Evolutionary conservation across 1,140 invertebrate species (phyloP).

Genomic region (Lutraria rhynchaena): DNA sequence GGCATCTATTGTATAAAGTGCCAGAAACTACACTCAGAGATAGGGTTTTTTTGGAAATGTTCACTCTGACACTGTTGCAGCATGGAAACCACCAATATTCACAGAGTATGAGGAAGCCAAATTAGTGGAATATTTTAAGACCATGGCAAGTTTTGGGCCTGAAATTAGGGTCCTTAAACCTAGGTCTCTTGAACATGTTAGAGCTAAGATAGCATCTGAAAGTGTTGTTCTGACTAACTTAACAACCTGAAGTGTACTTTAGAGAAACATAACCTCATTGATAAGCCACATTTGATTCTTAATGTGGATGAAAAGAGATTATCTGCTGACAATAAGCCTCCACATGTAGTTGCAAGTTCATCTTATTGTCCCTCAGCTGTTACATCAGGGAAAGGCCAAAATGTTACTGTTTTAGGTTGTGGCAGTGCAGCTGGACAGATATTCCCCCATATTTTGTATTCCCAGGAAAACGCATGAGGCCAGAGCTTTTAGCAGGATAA

Average conservation of each 20-base stretch:
- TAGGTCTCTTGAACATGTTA: too few species aligned
- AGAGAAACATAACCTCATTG: too few species aligned
- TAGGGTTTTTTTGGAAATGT: background rate
- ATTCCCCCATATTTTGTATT: slow-evolving; percentile 81
- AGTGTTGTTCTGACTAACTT: slow-evolving; percentile 68
- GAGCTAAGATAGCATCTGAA: too few species aligned
- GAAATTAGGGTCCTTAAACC: slow-evolving; percentile 24
- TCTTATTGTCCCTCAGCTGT: too few species aligned
- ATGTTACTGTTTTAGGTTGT: too few species aligned
- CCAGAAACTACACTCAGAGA: background rate
- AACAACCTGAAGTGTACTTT: slow-evolving; percentile 42
- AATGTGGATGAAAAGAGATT: slow-evolving; percentile 57
- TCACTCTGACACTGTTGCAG: background rate
- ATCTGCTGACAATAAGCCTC: slow-evolving; percentile 40
- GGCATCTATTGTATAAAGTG: background rate
- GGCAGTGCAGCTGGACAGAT: slow-evolving; percentile 5
- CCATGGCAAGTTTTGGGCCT: slow-evolving; percentile 15
- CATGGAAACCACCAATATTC: background rate
- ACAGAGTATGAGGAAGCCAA: background rate
- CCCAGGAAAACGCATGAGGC: slow-evolving; percentile 76
- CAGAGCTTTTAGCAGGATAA: slow-evolving; percentile 55
- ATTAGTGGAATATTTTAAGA: slow-evolving; percentile 1
- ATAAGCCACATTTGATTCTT: too few species aligned
- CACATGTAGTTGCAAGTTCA: too few species aligned
- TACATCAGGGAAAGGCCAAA: too few species aligned